phyloP scores from a whole-genome alignment of 2,797 vertebrate genomes.

The Hylomyscus alleni region DNA sequence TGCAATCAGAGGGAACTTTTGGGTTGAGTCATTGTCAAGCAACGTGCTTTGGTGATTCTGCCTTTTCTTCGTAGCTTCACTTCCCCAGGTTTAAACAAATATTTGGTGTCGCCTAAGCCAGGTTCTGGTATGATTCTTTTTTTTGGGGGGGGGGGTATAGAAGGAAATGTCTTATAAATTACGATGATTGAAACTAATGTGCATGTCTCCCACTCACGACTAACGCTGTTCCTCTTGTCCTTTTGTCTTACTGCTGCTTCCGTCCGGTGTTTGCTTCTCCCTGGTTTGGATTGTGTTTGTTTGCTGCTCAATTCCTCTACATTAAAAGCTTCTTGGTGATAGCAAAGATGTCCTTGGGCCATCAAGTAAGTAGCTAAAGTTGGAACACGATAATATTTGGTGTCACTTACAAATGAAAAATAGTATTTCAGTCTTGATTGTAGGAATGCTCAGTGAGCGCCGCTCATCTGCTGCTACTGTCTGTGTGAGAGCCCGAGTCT shows the following conservation, averaged over 20 bases:
- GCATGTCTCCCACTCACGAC: slow-evolving; percentile 87
- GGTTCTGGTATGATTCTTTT: neutral
- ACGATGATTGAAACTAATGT: slow-evolving; percentile 74
- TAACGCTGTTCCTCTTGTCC: slow-evolving; percentile 91
- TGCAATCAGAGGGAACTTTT: slow-evolving; percentile 60
- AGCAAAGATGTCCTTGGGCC: slow-evolving; percentile 93
- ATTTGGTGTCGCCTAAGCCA: slow-evolving; percentile 46
- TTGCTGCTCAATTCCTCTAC: slow-evolving; percentile 89
- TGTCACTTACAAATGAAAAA: slow-evolving; percentile 60
- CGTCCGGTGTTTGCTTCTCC: slow-evolving; percentile 87
- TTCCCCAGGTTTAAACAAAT: slow-evolving; percentile 60
- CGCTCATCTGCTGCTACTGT: neutral
- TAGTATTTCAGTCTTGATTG: slow-evolving; percentile 54
- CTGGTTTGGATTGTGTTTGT: slow-evolving; percentile 89
- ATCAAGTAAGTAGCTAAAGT: slow-evolving; percentile 94
- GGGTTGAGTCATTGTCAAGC: slow-evolving; percentile 54
- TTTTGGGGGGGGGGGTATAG: neutral
- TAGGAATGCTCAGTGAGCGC: slow-evolving; percentile 6
- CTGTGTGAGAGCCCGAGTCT: neutral
- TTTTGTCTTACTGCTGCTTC: slow-evolving; percentile 84
- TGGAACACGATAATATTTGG: slow-evolving; percentile 70
- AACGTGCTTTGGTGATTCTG: slow-evolving; percentile 29
- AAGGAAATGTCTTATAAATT: slow-evolving; percentile 48
- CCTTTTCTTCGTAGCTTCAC: slow-evolving; percentile 44
- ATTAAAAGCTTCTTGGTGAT: slow-evolving; percentile 94